A percentile compares a stretch with the other conserved stretches of the same genome.
Evolutionary conservation across 2,888 invertebrate species (phyloP).

Genomic region (Aphidoletes aphidimyza): DNA sequence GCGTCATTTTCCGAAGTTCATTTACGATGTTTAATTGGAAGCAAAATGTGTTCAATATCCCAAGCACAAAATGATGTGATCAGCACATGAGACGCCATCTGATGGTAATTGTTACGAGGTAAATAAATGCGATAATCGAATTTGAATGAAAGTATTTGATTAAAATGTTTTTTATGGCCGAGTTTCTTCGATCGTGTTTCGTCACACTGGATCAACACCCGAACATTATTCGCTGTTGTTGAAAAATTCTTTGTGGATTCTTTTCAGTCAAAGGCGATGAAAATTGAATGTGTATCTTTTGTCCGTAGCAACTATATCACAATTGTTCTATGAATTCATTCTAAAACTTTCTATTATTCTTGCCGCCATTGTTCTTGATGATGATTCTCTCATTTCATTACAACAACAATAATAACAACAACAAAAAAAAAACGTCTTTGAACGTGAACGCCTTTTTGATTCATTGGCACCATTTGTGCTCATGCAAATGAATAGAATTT

Average conservation of each 20-base stretch:
- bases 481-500: no score
- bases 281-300: constrained; percentile 8
- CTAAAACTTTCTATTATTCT: background rate
- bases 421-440: background rate
- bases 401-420: background rate
- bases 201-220: background rate
- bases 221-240: background rate
- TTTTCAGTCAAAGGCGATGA: constrained; percentile 2
- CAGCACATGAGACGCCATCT: constrained; percentile 22
- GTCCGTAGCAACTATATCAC: background rate
- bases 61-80: no score
- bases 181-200: no score
- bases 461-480: no score
- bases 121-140: background rate
- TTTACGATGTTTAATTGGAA: no score
- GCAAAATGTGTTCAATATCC: no score
- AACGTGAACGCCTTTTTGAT: no score
- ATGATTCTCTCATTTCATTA: background rate
- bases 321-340: no score
- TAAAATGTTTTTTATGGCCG: no score
- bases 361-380: background rate
- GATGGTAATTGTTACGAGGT: background rate
- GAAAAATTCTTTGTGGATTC: background rate
- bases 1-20: no score
- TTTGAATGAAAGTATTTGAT: no score